phyloP scores from a whole-genome alignment of 2,797 vertebrate genomes.

The Miopithecus talapoin region DNA sequence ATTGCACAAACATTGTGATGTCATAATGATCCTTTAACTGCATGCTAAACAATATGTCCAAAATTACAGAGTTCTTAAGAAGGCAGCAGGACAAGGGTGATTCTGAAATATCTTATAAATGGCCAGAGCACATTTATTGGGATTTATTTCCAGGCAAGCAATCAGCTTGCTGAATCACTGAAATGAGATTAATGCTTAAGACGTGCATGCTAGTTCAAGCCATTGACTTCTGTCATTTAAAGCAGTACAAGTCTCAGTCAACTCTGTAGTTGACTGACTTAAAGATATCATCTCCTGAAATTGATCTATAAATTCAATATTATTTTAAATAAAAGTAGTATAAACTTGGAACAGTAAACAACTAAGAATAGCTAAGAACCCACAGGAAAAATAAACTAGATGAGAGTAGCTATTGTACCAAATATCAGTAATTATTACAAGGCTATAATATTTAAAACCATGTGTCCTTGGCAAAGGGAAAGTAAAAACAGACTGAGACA shows the following conservation, averaged over 20 bases:
- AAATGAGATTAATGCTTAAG: background rate
- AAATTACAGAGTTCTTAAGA: background rate
- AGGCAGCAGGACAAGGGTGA: background rate
- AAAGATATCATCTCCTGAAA: background rate
- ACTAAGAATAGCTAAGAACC: background rate
- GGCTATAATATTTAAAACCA: background rate
- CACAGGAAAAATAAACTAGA: background rate
- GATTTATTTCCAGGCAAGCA: background rate
- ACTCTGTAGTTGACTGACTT: background rate
- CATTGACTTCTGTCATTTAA: background rate
- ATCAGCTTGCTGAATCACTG: background rate
- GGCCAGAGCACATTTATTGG: background rate
- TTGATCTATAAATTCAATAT: background rate
- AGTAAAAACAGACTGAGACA: background rate
- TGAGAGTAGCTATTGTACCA: background rate
- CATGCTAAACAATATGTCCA: background rate
- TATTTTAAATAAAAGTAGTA: background rate
- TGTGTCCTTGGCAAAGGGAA: background rate
- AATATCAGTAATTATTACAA: background rate
- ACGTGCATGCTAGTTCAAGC: background rate
- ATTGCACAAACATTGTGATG: background rate
- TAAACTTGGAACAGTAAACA: background rate
- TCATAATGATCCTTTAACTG: background rate
- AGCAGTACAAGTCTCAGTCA: background rate
- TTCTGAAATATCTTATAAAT: background rate